A percentile compares a stretch with the other conserved stretches of the same genome.
Conservation (phyloP, 2,888 invertebrate species). For the Platycnemis pennipes region DNA sequence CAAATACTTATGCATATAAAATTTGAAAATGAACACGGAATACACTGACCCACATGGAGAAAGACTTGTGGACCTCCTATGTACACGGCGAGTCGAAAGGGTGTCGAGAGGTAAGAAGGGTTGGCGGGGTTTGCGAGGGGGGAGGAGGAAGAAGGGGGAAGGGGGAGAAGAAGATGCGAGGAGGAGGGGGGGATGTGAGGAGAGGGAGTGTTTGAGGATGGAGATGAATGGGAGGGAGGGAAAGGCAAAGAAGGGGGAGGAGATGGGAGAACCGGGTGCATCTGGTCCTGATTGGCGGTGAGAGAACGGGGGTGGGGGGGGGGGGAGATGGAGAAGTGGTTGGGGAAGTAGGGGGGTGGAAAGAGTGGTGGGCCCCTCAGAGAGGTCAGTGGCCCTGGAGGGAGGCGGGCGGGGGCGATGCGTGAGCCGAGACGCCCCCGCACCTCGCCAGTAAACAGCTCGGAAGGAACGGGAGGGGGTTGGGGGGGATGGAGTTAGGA, state of each 20-base stretch:
- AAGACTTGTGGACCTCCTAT: too few relatives aligned
- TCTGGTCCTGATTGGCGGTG: neutral
- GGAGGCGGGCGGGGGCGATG: neutral
- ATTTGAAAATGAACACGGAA: too few relatives aligned
- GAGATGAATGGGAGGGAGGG: neutral
- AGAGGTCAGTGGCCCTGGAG: neutral
- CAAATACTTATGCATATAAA: too few relatives aligned
- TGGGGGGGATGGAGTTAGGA: neutral
- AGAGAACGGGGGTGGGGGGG: neutral
- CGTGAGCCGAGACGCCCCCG: neutral
- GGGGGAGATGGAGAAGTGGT: neutral
- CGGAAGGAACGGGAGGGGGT: neutral
- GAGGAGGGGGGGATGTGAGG: neutral
- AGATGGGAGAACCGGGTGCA: neutral
- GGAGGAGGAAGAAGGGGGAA: too few relatives aligned
- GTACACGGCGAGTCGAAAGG: too few relatives aligned
- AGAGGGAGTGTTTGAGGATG: neutral
- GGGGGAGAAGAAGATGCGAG: neutral
- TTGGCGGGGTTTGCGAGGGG: too few relatives aligned
- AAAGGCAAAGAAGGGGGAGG: neutral
- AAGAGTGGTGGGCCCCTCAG: neutral
- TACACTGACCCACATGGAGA: too few relatives aligned
- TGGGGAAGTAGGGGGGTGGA: neutral
- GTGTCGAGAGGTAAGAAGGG: too few relatives aligned
- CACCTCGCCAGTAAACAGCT: slow-evolving; percentile 30